A percentile compares a stretch with the other conserved stretches of the same genome.
Evolutionary conservation across 2,797 vertebrate genomes (phyloP).

Genomic region (Buphagus erythrorhynchus): DNA sequence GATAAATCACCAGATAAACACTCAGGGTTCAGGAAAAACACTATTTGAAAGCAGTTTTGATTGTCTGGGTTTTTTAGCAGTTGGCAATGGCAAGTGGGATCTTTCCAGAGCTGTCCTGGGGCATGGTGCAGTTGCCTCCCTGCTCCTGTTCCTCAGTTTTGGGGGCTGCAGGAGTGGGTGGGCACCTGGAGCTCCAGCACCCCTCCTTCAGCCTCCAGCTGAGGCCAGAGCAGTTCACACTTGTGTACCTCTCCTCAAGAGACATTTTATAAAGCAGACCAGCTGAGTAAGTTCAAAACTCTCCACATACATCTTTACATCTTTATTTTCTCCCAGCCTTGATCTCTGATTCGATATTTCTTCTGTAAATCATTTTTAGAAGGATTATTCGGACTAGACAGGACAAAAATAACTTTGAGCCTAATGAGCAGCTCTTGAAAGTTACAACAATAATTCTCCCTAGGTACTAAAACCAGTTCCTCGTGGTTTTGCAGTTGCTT

Average conservation of each 20-base stretch:
- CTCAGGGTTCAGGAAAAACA: not conserved
- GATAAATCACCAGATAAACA: not conserved
- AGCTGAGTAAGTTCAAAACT: not conserved
- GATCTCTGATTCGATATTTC: constrained; percentile 15
- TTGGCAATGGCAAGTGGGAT: accelerated
- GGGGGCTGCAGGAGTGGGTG: not conserved
- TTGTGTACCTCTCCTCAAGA: not conserved
- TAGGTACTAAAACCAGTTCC: constrained; percentile 33
- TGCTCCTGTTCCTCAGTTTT: not conserved
- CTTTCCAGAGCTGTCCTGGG: not conserved
- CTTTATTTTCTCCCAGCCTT: not conserved
- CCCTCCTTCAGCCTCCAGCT: not conserved
- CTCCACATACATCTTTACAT: not conserved
- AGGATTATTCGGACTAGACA: not conserved
- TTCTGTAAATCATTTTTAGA: constrained; percentile 1
- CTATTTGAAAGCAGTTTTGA: not conserved
- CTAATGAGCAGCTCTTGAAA: constrained; percentile 44
- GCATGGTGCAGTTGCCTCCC: accelerated
- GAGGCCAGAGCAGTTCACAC: not conserved
- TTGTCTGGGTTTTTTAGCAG: not conserved
- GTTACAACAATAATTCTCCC: constrained; percentile 17
- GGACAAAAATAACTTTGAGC: constrained; percentile 24
- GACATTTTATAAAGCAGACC: not conserved
- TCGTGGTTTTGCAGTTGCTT: constrained; percentile 27
- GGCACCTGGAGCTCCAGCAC: not conserved